Evolutionary conservation across 1,140 invertebrate species (phyloP).

Genomic region (Bombus confusus): DNA sequence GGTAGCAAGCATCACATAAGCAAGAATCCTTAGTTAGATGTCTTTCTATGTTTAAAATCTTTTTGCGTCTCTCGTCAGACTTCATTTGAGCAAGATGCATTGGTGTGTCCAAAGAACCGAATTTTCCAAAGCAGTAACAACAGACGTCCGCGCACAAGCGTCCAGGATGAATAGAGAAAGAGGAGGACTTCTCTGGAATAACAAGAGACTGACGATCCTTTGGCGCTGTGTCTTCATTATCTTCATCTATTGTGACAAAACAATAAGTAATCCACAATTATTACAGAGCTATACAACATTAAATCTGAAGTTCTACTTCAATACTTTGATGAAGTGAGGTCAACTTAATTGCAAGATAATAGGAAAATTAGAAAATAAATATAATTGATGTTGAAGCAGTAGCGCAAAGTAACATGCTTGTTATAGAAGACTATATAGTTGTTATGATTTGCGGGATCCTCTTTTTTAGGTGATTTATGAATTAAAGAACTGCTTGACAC

Average conservation of each 20-base stretch:
- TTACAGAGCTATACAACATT: background rate
- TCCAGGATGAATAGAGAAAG: constrained; percentile 92
- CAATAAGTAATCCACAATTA: background rate
- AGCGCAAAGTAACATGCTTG: constrained; percentile 53
- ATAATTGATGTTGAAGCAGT: constrained; percentile 28
- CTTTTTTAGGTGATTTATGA: constrained; percentile 31
- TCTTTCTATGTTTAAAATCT: constrained; percentile 89
- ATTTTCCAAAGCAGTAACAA: constrained; percentile 92
- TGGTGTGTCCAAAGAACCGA: constrained; percentile 91
- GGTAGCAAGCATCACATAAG: constrained; percentile 92
- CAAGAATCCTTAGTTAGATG: constrained; percentile 91
- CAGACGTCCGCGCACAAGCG: constrained; percentile 91
- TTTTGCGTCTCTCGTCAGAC: constrained; percentile 89
- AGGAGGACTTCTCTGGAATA: constrained; percentile 93
- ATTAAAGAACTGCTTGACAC: constrained; percentile 35
- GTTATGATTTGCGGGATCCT: constrained; percentile 33
- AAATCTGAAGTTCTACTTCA: background rate
- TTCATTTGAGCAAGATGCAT: constrained; percentile 93
- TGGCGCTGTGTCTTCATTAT: constrained; percentile 80
- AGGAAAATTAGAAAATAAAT: constrained; percentile 3
- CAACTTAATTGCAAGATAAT: background rate
- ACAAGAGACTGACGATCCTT: constrained; percentile 86
- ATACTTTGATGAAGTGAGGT: background rate
- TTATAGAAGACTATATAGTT: constrained; percentile 32
- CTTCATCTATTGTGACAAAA: constrained; percentile 78